Base-by-base conservation (phyloP, 1,140 invertebrate genomes). In the Drosophila melanica region DNA sequence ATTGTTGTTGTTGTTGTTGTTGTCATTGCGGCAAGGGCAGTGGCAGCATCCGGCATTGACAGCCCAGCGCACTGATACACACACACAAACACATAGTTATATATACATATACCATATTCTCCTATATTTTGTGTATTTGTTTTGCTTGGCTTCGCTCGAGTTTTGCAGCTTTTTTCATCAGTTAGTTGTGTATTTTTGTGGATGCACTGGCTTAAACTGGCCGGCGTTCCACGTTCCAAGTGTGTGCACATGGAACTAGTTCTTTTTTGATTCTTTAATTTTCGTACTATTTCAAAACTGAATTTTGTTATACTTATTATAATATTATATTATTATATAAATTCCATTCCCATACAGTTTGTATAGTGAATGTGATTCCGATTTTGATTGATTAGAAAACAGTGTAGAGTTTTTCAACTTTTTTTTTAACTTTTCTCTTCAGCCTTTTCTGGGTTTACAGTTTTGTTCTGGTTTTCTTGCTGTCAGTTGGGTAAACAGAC, bases 101-200 rank as follows among this genome's bases (percentile, higher is more conserved):
- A 27, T 27, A 27, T 6, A 64, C 37, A 75, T 23, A 60, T 33
- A 44, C 50, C 4, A 14, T 20, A 10, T 45, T 80, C 58, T 74
- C 60, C 77, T 86, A 77, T 86, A 77, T 87, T 73, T 82, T 73
- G 77, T 75, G 81, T 86, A 79, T 86, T 87, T 86, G 82, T 82
- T 86, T 87, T 82, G 55, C 64, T 73, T 68, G 27, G 18, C 27
- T 45, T 45, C 48, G 66, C 58, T 78, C 59, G 66, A 72, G 57
- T 48, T 59, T 80, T 63, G n/a, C 58, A 18, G 35, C 42, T 63
- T 70, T 79, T 51, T 63, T 63, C 50, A 20, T 30, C 65, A 55
- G 68, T 76, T 77, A 42, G 59, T 60, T 75, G 42, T 67, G 50
- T 39, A 63, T 76, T 67, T 57, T 67, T 57, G 23, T 27, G 39